A percentile compares a stretch with the other conserved stretches of the same genome.
phyloP scores from a whole-genome alignment of 2,113 vertebrate genomes.

The Rhabdomys dilectus region DNA sequence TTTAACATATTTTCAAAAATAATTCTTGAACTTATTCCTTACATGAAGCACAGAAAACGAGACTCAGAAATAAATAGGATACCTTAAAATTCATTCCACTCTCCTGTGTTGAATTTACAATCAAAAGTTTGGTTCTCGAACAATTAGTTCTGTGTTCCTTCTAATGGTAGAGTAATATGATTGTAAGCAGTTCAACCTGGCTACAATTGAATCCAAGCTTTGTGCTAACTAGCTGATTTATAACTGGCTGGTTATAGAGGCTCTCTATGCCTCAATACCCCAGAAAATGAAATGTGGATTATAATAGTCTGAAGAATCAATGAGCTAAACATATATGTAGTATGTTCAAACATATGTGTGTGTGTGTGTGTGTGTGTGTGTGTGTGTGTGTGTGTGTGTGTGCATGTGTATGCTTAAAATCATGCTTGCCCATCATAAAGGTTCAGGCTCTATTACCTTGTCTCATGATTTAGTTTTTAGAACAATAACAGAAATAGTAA shows the following conservation, averaged over 20 bases:
- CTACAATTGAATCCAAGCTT: not conserved
- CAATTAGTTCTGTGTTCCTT: not conserved
- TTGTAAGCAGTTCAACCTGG: not conserved
- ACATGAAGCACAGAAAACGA: not conserved
- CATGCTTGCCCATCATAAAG: not conserved
- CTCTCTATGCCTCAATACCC: not conserved
- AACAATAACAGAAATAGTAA: not conserved
- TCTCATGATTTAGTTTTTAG: not conserved
- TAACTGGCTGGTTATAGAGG: not conserved
- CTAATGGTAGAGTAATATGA: not conserved
- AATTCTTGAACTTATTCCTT: constrained; percentile 20
- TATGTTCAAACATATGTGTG: not conserved
- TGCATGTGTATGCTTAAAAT: not conserved
- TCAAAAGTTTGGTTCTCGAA: constrained; percentile 11
- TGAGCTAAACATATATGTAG: not conserved
- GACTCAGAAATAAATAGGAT: constrained; percentile 1
- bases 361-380: too few relatives aligned
- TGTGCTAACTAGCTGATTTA: not conserved
- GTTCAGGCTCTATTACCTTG: not conserved
- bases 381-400: too few relatives aligned
- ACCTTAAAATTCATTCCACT: not conserved
- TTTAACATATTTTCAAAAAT: not conserved
- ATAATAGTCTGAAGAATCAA: not conserved
- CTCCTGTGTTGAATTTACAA: not conserved
- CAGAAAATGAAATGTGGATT: not conserved